Evolutionary conservation across 2,113 vertebrate species (phyloP).

Genomic region (Benitochromis conjunctus): DNA sequence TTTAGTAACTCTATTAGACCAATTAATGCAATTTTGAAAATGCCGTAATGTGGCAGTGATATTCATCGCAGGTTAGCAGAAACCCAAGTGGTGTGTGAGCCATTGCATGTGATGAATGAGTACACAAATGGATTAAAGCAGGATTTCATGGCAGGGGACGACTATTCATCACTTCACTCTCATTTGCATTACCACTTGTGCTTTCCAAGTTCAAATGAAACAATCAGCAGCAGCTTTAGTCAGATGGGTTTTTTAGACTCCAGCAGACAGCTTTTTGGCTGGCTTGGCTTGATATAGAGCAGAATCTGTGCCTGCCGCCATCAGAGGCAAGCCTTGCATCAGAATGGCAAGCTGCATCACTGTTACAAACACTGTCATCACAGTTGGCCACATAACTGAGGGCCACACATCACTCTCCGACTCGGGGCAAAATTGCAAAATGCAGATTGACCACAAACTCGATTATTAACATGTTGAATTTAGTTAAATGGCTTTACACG

Average conservation of each 20-base stretch:
- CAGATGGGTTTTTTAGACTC: constrained; percentile 1
- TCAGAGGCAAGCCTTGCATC: constrained; percentile 1
- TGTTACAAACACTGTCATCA: constrained; percentile 23
- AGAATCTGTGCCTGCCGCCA: not conserved
- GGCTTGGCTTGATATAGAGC: constrained; percentile 20
- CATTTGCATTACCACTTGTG: not conserved
- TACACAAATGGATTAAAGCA: constrained; percentile 2
- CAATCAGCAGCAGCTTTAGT: not conserved
- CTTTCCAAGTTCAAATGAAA: constrained; percentile 32
- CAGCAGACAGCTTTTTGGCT: constrained; percentile 8
- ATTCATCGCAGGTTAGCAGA: not conserved
- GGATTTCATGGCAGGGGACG: not conserved
- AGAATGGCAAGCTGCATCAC: constrained; percentile 17
- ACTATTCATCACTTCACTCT: constrained; percentile 7
- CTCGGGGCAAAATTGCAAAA: constrained; percentile 9
- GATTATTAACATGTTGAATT: not conserved
- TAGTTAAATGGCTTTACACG: not conserved
- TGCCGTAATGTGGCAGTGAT: not conserved
- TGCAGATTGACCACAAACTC: constrained; percentile 3
- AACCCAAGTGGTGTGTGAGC: not conserved
- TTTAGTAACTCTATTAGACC: not conserved
- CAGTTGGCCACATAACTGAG: not conserved
- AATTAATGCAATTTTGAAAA: constrained; percentile 21
- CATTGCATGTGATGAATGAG: constrained; percentile 16
- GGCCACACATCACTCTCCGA: constrained; percentile 4